phyloP scores from a whole-genome alignment of 2,888 invertebrate genomes.

The Halocaridina rubra region DNA sequence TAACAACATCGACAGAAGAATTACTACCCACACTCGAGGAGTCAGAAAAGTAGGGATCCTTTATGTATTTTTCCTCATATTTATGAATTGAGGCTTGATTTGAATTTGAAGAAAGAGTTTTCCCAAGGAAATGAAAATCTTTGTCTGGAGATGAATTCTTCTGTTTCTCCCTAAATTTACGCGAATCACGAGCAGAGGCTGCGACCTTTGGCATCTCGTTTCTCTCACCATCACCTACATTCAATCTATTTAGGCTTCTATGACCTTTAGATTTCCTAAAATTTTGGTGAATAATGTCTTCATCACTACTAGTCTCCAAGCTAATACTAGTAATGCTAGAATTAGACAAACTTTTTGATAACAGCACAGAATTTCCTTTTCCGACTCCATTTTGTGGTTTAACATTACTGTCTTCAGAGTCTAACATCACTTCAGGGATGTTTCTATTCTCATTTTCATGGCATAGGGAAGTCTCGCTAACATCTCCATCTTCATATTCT shows the following conservation, averaged over 20 bases:
- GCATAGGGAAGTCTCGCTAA: background rate
- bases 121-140: too few relatives aligned
- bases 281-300: background rate
- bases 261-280: background rate
- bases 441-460: background rate
- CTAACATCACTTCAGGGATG: background rate
- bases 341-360: background rate
- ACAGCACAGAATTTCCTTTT: background rate
- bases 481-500: background rate
- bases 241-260: background rate
- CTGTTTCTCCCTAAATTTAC: too few relatives aligned
- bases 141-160: too few relatives aligned
- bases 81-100: background rate
- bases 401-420: background rate
- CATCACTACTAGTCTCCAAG: background rate
- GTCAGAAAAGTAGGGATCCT: background rate
- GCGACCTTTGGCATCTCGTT: background rate
- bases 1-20: conserved; percentile 7
- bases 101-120: too few relatives aligned
- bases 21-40: background rate
- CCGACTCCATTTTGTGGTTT: background rate
- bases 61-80: conserved; percentile 7
- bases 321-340: background rate
- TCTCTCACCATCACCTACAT: background rate
- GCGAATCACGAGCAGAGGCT: background rate